Evolutionary conservation across 2,113 vertebrate genomes (phyloP).

Genomic region (Corythoichthys haematopterus): DNA sequence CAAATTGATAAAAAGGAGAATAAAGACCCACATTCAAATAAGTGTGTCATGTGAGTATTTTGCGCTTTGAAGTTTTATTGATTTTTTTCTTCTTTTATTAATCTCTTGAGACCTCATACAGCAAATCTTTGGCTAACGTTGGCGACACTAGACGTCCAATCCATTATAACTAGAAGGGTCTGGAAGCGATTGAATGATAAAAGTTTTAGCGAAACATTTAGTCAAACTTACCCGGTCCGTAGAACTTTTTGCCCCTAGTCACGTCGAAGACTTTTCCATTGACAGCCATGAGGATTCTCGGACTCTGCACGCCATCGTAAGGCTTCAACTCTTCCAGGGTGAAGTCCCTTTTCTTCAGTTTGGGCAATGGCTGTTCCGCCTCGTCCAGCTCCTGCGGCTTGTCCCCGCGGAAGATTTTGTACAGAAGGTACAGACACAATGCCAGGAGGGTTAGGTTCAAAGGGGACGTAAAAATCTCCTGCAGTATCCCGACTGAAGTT

Average conservation of each 20-base stretch:
- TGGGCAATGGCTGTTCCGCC: conserved; percentile 72
- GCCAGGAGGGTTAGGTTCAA: conserved; percentile 86
- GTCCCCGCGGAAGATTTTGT: conserved; percentile 88
- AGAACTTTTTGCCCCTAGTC: conserved; percentile 87
- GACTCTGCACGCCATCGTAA: conserved; percentile 79
- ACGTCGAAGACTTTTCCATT: conserved; percentile 95
- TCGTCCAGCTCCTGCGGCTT: conserved; percentile 65
- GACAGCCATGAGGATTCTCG: conserved; percentile 90
- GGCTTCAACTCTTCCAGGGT: conserved; percentile 78
- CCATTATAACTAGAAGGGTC: too few relatives aligned
- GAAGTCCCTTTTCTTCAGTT: conserved; percentile 84
- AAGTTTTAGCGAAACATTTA: too few relatives aligned
- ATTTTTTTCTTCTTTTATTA: not conserved
- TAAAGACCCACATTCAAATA: too few relatives aligned
- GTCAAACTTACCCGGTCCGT: conserved; percentile 81
- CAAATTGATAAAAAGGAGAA: too few relatives aligned
- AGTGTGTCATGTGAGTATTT: too few relatives aligned
- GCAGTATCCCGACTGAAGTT: conserved; percentile 77
- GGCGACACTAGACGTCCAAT: too few relatives aligned
- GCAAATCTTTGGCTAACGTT: too few relatives aligned
- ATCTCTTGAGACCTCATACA: conserved; percentile 32
- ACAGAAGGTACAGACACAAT: conserved; percentile 87
- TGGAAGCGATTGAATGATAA: too few relatives aligned
- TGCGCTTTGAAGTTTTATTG: not conserved
- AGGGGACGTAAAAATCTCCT: conserved; percentile 88